phyloP scores from a whole-genome alignment of 1,140 invertebrate genomes.

The Mercenaria mercenaria region DNA sequence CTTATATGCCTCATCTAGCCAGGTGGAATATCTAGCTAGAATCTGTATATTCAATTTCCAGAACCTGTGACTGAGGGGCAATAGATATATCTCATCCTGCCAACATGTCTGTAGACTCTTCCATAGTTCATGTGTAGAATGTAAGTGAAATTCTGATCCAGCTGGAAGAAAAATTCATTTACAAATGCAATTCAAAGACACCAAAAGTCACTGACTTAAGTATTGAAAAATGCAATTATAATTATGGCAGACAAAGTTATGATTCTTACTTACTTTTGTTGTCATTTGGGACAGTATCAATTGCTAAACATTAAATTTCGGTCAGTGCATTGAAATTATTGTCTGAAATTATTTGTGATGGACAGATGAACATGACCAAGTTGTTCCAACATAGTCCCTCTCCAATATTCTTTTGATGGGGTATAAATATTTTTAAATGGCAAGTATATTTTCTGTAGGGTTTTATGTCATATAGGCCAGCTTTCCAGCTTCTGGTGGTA shows the following conservation, averaged over 20 bases:
- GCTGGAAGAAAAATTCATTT: slow-evolving; percentile 62
- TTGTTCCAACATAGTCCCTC: too few species aligned
- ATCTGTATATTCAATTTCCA: slow-evolving; percentile 95
- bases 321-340: too few species aligned
- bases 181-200: too few species aligned
- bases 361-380: too few species aligned
- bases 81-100: slow-evolving; percentile 91
- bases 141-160: slow-evolving; percentile 73
- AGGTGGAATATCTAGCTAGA: slow-evolving; percentile 91
- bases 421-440: too few species aligned
- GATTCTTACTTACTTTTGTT: neutral
- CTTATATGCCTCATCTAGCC: slow-evolving; percentile 87
- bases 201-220: neutral
- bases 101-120: slow-evolving; percentile 90
- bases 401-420: too few species aligned
- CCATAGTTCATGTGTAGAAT: slow-evolving; percentile 80
- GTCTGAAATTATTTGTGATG: too few species aligned
- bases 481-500: too few species aligned
- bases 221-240: neutral
- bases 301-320: too few species aligned
- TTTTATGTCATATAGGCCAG: too few species aligned
- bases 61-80: slow-evolving; percentile 92
- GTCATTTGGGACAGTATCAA: too few species aligned
- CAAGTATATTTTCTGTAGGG: too few species aligned
- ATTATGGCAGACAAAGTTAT: neutral